Evolutionary conservation across 2,113 vertebrate species (phyloP), one percentile per base, ranked within the genome.

Genomic region (Scortum barcoo): DNA sequence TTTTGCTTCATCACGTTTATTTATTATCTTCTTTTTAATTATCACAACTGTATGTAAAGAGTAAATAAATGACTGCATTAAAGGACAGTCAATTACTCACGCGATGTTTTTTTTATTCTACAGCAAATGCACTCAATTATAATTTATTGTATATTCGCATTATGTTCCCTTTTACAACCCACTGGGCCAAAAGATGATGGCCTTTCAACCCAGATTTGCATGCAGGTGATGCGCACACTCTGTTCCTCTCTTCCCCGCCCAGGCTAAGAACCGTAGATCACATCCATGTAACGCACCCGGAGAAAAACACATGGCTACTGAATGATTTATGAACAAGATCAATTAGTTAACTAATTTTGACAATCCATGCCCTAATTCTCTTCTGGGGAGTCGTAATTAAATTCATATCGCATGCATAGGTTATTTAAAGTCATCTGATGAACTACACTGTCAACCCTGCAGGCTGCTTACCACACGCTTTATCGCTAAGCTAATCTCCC

Each of bases 261-360:
- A 50, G 16, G 7, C 51, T 57, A 20, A 33, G 80, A 54, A 1
- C 28, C 19, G 24, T 67, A 78, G 58, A 30, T 69, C 62, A n/a
- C 51, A 66, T 75, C 24, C 40, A 48, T 54, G 53, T 30, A 53
- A 60, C 48, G 16, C 16, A 66, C 17, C 28, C 17, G 42, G 38
- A 5, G 28, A 61, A 40, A 81, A 28, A 36, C 70, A 70, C 76
- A 78, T 51, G 24, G 68, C 73, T 44, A 56, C 61, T 91, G 77
- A 91, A 91, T 81, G 73, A 88, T 90, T 90, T 71, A 90, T 87
- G 66, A 89, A 72, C 50, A 77, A 72, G 78, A 89, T 85, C 81
- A 84, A 91, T 88, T 89, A 89, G 75, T 83, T 76, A 85, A 86
- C 61, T 81, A 67, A 87, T 90, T 88, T 74, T 72, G 88, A 89